A percentile compares a stretch with the other conserved stretches of the same genome.
phyloP scores from a whole-genome alignment of 2,888 invertebrate species.

The Drosophila melanocephala region DNA sequence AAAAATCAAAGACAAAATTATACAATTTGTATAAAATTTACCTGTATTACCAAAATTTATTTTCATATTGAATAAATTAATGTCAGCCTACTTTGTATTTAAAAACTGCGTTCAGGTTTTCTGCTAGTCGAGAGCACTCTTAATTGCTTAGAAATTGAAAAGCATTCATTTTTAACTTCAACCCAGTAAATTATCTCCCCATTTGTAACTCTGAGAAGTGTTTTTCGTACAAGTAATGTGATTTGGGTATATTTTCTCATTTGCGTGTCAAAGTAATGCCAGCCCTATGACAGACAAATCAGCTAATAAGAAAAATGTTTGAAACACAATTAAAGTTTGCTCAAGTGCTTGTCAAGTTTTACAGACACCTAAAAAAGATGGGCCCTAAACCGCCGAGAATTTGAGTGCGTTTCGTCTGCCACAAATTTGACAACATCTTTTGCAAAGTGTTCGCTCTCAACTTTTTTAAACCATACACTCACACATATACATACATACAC shows the following conservation, averaged over 20 bases:
- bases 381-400: slow-evolving; percentile 87
- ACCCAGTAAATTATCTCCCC: background rate
- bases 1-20: background rate
- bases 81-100: background rate
- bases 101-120: background rate
- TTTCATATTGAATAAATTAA: background rate
- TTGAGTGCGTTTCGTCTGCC: slow-evolving; percentile 87
- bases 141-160: background rate
- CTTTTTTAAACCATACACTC: slow-evolving; percentile 1
- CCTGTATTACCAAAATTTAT: background rate
- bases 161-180: background rate
- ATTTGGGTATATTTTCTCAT: slow-evolving; percentile 6
- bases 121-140: background rate
- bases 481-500: slow-evolving; percentile 28
- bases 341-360: slow-evolving; percentile 21
- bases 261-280: slow-evolving; percentile 16
- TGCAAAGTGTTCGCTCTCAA: slow-evolving; percentile 16
- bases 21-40: background rate
- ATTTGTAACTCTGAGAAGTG: background rate
- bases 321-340: slow-evolving; percentile 14
- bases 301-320: slow-evolving; percentile 1
- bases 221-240: background rate
- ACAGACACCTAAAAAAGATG: slow-evolving; percentile 4
- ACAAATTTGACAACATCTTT: slow-evolving; percentile 38
- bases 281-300: slow-evolving; percentile 65